Evolutionary conservation across 64 coral and sea anemone genomes (phyloP).

Genomic region (Dendronephthya gigantea): DNA sequence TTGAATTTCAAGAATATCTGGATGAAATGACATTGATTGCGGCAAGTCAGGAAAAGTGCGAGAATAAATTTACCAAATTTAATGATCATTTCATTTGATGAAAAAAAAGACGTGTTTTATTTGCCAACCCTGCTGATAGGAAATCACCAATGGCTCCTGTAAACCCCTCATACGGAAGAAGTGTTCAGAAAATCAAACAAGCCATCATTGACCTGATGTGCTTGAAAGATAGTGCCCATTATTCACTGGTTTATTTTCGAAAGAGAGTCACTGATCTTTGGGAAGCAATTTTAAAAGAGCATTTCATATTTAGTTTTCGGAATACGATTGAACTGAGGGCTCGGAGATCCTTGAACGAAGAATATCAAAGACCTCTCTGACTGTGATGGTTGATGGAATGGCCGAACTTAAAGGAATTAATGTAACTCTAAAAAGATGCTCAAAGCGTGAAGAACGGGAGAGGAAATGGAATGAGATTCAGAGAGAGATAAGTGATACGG

Average conservation of each 20-base stretch:
- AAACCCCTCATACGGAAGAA: too few relatives aligned
- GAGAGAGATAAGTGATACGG: background rate
- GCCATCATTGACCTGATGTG: too few relatives aligned
- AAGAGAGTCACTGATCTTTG: background rate
- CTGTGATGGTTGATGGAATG: too few relatives aligned
- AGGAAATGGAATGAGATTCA: background rate
- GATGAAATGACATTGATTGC: background rate
- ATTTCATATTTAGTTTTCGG: background rate
- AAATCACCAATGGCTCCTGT: background rate
- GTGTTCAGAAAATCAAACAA: too few relatives aligned
- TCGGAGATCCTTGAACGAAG: too few relatives aligned
- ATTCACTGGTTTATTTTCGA: background rate
- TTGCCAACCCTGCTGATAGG: background rate
- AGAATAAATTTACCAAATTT: background rate
- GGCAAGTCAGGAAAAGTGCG: background rate
- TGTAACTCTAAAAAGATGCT: too few relatives aligned
- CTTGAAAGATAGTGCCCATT: too few relatives aligned
- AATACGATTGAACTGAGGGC: too few relatives aligned
- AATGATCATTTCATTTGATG: background rate
- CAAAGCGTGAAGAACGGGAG: background rate
- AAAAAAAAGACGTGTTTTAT: background rate
- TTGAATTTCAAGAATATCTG: background rate
- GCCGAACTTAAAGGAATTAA: too few relatives aligned
- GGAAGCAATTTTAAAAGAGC: background rate
- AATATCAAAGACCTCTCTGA: too few relatives aligned